Conservation (phyloP, 2,888 invertebrate species). For the Stenolophus ochropezus region DNA sequence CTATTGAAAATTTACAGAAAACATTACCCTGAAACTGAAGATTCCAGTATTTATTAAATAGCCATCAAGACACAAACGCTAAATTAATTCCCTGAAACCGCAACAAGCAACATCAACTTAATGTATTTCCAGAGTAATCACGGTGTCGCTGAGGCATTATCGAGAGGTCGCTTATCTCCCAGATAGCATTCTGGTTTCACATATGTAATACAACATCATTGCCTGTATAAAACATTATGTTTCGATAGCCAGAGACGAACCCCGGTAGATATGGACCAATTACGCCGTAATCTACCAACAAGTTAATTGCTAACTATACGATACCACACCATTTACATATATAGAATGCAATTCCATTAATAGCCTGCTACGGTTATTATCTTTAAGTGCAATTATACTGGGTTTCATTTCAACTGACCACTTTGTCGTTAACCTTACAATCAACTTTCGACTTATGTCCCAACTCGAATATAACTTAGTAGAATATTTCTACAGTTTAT, state of each 20-base stretch:
- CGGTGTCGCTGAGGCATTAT: neutral
- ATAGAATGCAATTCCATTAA: too few relatives aligned
- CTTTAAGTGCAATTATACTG: too few relatives aligned
- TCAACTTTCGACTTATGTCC: too few relatives aligned
- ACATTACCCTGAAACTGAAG: too few relatives aligned
- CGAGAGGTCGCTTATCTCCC: conserved; percentile 20
- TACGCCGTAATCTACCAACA: conserved; percentile 43
- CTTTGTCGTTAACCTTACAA: too few relatives aligned
- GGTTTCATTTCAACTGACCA: too few relatives aligned
- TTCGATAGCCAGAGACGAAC: conserved; percentile 58
- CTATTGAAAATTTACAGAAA: too few relatives aligned
- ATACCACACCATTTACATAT: conserved; percentile 43
- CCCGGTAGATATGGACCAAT: conserved; percentile 38
- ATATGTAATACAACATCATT: conserved; percentile 67
- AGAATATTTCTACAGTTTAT: too few relatives aligned
- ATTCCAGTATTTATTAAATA: too few relatives aligned
- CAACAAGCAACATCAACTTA: conserved; percentile 38
- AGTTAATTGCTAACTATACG: conserved; percentile 30
- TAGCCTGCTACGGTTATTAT: too few relatives aligned
- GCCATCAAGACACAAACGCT: too few relatives aligned
- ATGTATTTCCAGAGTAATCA: conserved; percentile 42
- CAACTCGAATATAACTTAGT: too few relatives aligned
- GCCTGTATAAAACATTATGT: conserved; percentile 67
- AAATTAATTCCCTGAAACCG: conserved; percentile 47
- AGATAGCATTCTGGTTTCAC: conserved; percentile 61